Evolutionary conservation across 1,140 invertebrate genomes (phyloP).

Genomic region (Ridgeia piscesae): DNA sequence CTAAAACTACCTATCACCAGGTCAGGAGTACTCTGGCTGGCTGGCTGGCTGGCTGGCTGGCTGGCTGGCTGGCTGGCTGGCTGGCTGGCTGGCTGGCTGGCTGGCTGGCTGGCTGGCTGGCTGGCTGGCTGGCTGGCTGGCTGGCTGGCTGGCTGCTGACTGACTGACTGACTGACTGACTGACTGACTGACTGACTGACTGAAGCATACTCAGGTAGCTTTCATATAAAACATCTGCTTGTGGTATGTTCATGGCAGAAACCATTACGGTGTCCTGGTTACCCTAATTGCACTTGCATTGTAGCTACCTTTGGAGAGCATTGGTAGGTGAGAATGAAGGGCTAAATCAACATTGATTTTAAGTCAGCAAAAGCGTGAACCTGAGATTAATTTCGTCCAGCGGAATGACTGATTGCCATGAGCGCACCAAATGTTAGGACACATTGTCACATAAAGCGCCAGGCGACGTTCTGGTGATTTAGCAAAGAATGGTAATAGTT

Average conservation of each 20-base stretch:
- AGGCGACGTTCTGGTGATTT: background rate
- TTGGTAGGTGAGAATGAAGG: background rate
- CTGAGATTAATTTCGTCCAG: background rate
- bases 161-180: background rate
- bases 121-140: background rate
- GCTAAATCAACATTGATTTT: background rate
- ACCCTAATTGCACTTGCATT: background rate
- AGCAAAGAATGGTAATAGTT: background rate
- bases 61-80: conserved; percentile 1
- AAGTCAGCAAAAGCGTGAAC: background rate
- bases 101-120: conserved; percentile 1
- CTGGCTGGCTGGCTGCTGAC: background rate
- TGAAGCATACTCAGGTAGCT: background rate
- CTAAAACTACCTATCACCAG: background rate
- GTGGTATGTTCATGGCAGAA: background rate
- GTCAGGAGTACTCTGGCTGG: background rate
- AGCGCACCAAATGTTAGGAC: background rate
- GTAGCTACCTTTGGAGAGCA: background rate
- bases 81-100: conserved; percentile 1
- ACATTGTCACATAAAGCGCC: background rate
- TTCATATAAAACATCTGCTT: background rate
- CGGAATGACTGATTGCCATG: background rate
- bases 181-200: background rate
- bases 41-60: conserved; percentile 1
- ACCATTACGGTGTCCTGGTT: background rate